Conservation (phyloP, 2,888 invertebrate species). For the Eremobia ochroleuca region DNA sequence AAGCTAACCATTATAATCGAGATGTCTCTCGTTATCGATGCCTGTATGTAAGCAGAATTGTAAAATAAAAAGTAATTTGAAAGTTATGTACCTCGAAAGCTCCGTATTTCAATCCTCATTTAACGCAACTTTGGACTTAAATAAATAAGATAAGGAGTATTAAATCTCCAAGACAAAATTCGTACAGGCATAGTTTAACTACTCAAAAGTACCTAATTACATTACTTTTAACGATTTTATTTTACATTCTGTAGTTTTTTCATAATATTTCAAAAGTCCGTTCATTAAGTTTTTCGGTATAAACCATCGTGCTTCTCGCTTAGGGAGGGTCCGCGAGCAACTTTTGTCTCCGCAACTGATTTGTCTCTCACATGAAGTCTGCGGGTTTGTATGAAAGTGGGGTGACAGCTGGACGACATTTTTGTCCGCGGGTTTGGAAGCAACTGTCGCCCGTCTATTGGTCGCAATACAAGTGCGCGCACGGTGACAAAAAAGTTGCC, state of each 20-base stretch:
- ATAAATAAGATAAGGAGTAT: no score
- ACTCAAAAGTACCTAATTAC: neutral
- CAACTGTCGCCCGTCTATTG: no score
- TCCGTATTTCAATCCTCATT: neutral
- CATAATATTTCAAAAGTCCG: neutral
- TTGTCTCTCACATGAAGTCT: no score
- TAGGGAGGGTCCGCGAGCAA: no score
- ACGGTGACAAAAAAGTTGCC: no score
- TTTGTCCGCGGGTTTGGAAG: no score
- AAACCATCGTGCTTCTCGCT: neutral
- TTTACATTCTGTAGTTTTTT: neutral
- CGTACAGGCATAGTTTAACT: neutral
- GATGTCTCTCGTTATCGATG: neutral
- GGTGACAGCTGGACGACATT: no score
- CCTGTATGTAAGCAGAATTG: neutral
- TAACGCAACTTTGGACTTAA: neutral
- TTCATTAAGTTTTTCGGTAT: neutral
- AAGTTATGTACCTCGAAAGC: neutral
- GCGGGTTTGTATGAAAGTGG: no score
- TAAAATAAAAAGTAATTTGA: neutral
- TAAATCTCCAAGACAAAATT: neutral
- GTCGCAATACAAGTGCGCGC: no score
- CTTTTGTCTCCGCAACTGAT: no score
- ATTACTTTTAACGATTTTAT: neutral
- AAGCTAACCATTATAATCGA: neutral